Percentiles rank a stretch among this genome's conserved stretches.
Conservation (phyloP, 35 echinoderm and acorn worm species). For the Holothuria glaberrima region DNA sequence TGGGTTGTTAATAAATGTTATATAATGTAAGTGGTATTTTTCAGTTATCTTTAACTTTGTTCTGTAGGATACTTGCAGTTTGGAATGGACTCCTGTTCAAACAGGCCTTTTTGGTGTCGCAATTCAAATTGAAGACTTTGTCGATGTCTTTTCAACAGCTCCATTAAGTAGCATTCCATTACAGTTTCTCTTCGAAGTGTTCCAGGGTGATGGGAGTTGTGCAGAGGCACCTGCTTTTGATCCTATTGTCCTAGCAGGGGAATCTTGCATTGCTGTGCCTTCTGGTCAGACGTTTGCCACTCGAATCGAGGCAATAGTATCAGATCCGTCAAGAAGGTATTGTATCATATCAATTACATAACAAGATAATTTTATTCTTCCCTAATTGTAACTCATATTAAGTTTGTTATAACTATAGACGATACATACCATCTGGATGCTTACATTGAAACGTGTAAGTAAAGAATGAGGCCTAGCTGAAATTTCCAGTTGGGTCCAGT, state of each 20-base stretch:
- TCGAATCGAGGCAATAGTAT: constrained; percentile 10
- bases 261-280: constrained; percentile 22
- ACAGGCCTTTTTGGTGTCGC: constrained; percentile 20
- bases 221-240: background rate
- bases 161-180: constrained; percentile 38
- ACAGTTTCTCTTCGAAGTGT: constrained; percentile 38
- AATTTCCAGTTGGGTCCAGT: no score
- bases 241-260: constrained; percentile 1
- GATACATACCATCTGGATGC: no score
- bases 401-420: no score
- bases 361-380: no score
- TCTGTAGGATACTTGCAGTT: background rate
- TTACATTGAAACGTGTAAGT: no score
- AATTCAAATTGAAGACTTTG: constrained; percentile 38
- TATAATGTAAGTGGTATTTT: no score
- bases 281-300: constrained; percentile 6
- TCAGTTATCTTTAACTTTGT: background rate
- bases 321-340: constrained; percentile 30
- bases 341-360: no score
- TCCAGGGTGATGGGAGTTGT: background rate
- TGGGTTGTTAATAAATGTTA: no score
- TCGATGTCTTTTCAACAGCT: background rate
- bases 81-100: constrained; percentile 5
- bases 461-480: no score
- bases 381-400: no score